These are phyloP conservation scores for Neuroscelio doddi DNA, from an alignment of 2,888 invertebrate species.

Conservation along the genomic window DNA sequence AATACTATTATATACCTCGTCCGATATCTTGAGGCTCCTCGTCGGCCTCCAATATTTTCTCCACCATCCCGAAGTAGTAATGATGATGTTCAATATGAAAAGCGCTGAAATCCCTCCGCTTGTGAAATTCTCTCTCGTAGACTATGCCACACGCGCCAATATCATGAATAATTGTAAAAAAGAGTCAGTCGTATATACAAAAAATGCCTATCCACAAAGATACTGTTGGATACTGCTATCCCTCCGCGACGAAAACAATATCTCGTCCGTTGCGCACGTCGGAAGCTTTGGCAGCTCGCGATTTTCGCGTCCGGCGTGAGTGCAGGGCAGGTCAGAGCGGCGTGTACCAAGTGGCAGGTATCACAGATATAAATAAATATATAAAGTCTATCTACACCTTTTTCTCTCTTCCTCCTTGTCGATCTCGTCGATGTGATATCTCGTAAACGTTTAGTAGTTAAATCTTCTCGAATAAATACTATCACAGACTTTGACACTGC, in stretches of 20 bases:
- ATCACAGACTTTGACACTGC: slow-evolving; percentile 69
- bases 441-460: no score
- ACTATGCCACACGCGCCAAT: slow-evolving; percentile 54
- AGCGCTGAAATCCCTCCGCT: not conserved
- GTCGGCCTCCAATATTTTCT: slow-evolving; percentile 79
- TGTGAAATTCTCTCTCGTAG: slow-evolving; percentile 9
- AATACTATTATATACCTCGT: not conserved
- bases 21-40: slow-evolving; percentile 65
- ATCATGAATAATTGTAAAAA: slow-evolving; percentile 68
- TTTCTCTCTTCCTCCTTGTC: slow-evolving; percentile 31
- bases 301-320: slow-evolving; percentile 21
- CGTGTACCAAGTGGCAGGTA: slow-evolving; percentile 67
- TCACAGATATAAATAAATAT: slow-evolving; percentile 72
- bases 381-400: slow-evolving; percentile 66
- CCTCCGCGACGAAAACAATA: slow-evolving; percentile 15
- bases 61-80: slow-evolving; percentile 74
- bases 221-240: slow-evolving; percentile 61
- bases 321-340: slow-evolving; percentile 49
- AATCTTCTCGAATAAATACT: slow-evolving; percentile 67
- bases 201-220: slow-evolving; percentile 65
- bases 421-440: no score
- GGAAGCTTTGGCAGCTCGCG: not conserved
- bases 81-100: not conserved
- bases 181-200: slow-evolving; percentile 72
- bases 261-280: slow-evolving; percentile 6